These are phyloP conservation scores for Lycopodina hypogea DNA, from an alignment of 37 sponge, comb jelly and placozoan species.

Conservation along the genomic window DNA sequence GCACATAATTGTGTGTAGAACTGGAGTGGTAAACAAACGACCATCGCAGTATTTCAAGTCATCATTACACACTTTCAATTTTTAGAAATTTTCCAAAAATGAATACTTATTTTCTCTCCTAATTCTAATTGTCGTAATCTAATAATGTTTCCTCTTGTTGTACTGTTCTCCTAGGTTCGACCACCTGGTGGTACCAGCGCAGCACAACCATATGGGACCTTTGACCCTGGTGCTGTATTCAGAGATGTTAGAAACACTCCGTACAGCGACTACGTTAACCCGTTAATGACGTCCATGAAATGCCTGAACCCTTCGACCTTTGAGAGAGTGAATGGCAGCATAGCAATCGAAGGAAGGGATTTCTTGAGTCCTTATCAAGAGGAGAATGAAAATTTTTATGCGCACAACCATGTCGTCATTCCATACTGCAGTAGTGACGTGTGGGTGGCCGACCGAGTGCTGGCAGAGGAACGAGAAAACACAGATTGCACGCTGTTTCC, in stretches of 20 bases:
- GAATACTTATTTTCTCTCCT: too few relatives aligned
- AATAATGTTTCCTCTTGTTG: too few relatives aligned
- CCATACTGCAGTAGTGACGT: constrained; percentile 84
- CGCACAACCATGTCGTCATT: constrained; percentile 65
- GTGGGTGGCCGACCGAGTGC: constrained; percentile 36
- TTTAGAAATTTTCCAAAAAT: too few relatives aligned
- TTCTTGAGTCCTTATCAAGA: constrained; percentile 18
- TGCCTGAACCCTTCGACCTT: not conserved
- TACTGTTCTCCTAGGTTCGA: too few relatives aligned
- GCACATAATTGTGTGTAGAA: too few relatives aligned
- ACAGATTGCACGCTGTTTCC: constrained; percentile 7
- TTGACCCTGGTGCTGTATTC: not conserved
- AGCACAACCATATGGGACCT: not conserved
- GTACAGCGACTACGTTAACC: constrained; percentile 8
- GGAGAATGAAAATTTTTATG: constrained; percentile 37
- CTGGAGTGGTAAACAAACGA: too few relatives aligned
- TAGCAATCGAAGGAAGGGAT: constrained; percentile 50
- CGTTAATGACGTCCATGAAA: constrained; percentile 49
- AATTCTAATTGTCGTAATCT: too few relatives aligned
- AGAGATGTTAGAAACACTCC: not conserved
- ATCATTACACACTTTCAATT: too few relatives aligned
- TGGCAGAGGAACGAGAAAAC: not conserved
- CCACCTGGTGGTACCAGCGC: not conserved
- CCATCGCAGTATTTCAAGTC: too few relatives aligned
- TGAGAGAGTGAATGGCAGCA: not conserved